Base-by-base conservation (phyloP, 2,888 invertebrate species). In the Myathropa florea region DNA sequence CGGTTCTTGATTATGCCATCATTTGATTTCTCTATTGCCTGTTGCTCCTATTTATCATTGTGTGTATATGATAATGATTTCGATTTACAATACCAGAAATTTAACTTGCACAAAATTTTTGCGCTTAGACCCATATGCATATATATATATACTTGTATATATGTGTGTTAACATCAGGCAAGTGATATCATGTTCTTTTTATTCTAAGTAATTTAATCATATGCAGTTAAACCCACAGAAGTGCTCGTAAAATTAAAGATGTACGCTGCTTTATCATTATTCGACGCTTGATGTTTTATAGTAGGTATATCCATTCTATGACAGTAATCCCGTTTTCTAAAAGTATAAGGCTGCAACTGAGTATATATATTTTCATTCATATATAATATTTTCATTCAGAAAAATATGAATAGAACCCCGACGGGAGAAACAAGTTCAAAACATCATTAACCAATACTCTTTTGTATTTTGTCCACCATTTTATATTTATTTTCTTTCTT, bases 41-140 rank as follows among this genome's bases (percentile, higher is more conserved):
- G 57, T 24, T 24, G 57, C 57, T 57, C 23, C 57, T 57, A 24
- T 24, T 57, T 26, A 57, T 26, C 57, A 24, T 26, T 57, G 57
- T 57, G 57, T 57, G 57, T 57, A 23, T 24, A 57, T 57, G 23
- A 57, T 57, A 57, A 57, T 23, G 24, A 57, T 39, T 36, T 36
- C 64, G 39, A 33, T 39, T 64, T 64, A 23, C 23, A 36, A 64
- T 36, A 64, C 33, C 36, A 64, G 64, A 36, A 36, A 57, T 26
- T 57, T 24, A 57, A 57, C 57, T 23, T 57, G 57, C 24, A 23
- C 57, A 57, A 57, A 24, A 57, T 46, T 18, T 26, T 57, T 57
- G 57, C 24, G 57, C 57, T 57, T 57, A 57, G 14, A 4, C 6
- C 57, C 57, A 57, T 57, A 14, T 18, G 46, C 46, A 46, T 18